Conservation (phyloP, 92 coral and sea anemone species). For the Zoanthus sociatus region DNA sequence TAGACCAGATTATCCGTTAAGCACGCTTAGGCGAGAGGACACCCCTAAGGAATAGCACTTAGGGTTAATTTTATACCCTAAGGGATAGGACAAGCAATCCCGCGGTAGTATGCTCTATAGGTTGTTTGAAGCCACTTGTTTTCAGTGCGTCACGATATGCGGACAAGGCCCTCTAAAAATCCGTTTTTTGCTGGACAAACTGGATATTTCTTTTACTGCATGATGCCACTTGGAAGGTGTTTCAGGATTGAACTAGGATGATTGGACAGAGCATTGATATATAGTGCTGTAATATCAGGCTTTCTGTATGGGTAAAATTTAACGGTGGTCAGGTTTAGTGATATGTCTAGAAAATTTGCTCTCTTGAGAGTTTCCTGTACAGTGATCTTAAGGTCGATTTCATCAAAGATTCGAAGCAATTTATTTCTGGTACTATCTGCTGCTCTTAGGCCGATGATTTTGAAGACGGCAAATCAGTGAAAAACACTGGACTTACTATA, state of each 20-base stretch:
- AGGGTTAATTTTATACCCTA: no score
- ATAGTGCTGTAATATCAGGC: neutral
- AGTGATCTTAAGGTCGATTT: neutral
- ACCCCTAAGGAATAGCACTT: no score
- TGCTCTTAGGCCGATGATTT: neutral
- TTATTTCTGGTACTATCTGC: neutral
- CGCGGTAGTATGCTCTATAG: neutral
- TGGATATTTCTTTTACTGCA: neutral
- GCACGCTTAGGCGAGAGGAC: no score
- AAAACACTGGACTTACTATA: no score
- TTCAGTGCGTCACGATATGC: neutral
- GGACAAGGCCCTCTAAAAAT: neutral
- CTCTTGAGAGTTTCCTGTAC: neutral
- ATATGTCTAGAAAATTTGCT: neutral
- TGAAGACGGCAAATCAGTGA: neutral
- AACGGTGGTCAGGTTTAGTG: neutral
- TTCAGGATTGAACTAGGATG: neutral
- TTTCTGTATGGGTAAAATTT: neutral
- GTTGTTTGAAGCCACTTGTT: neutral
- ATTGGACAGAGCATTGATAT: neutral
- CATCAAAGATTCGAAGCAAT: neutral
- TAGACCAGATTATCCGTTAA: no score
- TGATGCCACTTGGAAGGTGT: neutral
- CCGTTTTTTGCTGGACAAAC: neutral
- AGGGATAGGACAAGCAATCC: no score